These are phyloP conservation scores for Mola mola DNA, from an alignment of 2,113 vertebrate species.

Conservation along the genomic window DNA sequence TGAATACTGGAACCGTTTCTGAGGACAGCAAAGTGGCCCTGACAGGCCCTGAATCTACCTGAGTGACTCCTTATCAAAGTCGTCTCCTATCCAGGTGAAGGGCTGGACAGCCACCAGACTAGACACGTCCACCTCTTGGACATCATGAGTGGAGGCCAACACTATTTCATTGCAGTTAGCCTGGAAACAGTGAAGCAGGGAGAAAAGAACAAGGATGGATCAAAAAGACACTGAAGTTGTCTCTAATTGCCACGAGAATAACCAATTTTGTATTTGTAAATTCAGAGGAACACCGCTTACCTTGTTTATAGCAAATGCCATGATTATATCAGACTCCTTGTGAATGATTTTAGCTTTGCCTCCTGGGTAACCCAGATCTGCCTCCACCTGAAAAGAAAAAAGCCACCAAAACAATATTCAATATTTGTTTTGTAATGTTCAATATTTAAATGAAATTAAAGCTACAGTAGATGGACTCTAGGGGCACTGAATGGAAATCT, in stretches of 20 bases:
- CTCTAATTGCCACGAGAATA: no score
- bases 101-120: conserved; percentile 91
- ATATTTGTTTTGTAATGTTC: no score
- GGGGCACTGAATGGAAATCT: no score
- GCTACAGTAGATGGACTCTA: background rate
- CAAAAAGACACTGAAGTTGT: no score
- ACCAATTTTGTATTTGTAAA: no score
- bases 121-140: conserved; percentile 96
- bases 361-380: conserved; percentile 96
- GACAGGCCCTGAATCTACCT: conserved; percentile 81
- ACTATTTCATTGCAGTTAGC: conserved; percentile 95
- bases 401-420: no score
- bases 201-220: conserved; percentile 9
- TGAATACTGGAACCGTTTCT: background rate
- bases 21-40: background rate
- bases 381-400: conserved; percentile 89
- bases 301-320: conserved; percentile 98
- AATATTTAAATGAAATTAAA: background rate
- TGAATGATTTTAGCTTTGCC: conserved; percentile 97
- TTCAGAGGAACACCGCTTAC: conserved; percentile 67
- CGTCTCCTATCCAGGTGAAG: conserved; percentile 97
- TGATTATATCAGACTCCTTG: conserved; percentile 98
- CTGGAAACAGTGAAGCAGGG: conserved; percentile 69
- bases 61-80: conserved; percentile 95
- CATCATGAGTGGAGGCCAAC: conserved; percentile 96